phyloP scores from a whole-genome alignment of 2,113 vertebrate species.

The Eonycteris spelaea region DNA sequence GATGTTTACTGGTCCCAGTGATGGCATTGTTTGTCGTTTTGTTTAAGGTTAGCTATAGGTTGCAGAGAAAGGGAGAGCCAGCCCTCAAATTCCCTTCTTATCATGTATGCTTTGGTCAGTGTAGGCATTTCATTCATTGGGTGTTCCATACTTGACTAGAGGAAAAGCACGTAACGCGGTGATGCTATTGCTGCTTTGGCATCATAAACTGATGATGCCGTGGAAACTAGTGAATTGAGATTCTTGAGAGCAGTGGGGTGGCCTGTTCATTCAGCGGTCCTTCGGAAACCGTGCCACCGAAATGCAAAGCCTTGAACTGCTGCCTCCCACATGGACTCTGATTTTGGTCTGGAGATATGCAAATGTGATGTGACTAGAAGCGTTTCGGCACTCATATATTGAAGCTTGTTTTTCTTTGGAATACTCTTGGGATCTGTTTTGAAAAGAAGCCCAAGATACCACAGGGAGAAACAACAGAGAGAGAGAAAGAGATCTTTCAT shows the following conservation, averaged over 20 bases:
- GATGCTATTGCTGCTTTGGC: background rate
- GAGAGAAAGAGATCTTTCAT: background rate
- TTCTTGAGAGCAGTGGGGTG: background rate
- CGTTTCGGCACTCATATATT: background rate
- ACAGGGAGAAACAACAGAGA: accelerated
- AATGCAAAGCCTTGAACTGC: background rate
- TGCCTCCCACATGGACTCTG: background rate
- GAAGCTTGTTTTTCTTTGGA: background rate
- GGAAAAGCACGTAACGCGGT: background rate
- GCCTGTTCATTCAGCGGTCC: background rate
- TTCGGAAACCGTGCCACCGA: background rate
- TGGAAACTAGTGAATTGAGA: background rate
- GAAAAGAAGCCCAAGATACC: background rate
- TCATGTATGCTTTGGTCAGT: background rate
- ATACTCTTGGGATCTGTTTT: background rate
- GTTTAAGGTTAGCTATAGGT: background rate
- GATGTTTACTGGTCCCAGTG: background rate
- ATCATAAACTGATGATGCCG: background rate
- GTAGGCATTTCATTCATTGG: background rate
- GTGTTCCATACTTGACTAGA: background rate
- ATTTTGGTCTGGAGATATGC: background rate
- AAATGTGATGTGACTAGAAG: background rate
- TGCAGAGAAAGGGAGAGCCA: background rate
- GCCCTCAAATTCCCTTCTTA: background rate
- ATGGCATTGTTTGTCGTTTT: background rate